Evolutionary conservation across 2,113 vertebrate species (phyloP).

Genomic region (Chloropsis hardwickii): DNA sequence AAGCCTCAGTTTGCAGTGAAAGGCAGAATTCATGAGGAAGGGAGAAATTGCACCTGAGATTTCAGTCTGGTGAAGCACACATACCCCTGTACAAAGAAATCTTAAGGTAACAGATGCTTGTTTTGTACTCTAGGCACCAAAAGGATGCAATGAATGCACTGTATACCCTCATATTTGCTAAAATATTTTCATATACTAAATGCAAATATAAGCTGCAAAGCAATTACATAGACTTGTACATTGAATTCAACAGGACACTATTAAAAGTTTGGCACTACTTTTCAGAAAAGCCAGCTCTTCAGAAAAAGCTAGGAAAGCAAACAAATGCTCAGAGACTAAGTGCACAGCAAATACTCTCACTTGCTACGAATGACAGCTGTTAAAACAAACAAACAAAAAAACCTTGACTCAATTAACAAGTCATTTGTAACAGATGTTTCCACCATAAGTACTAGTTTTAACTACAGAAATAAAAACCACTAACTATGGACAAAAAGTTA

Average conservation of each 20-base stretch:
- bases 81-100: neutral
- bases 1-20: neutral
- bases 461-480: too few species aligned
- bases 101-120: neutral
- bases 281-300: neutral
- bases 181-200: neutral
- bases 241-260: neutral
- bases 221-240: neutral
- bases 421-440: neutral
- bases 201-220: neutral
- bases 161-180: neutral
- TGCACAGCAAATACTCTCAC: neutral
- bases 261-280: neutral
- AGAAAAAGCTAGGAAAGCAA: conserved; percentile 6
- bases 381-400: neutral
- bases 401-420: neutral
- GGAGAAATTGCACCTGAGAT: neutral
- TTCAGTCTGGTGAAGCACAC: neutral
- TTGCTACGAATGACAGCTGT: neutral
- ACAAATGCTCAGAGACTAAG: neutral
- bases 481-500: neutral
- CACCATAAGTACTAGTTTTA: neutral
- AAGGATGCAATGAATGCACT: neutral
- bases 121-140: neutral
- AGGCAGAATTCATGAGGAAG: neutral